Evolutionary conservation across 1,140 invertebrate species (phyloP), one percentile per base, ranked within the genome.

Genomic region (Battus philenor): DNA sequence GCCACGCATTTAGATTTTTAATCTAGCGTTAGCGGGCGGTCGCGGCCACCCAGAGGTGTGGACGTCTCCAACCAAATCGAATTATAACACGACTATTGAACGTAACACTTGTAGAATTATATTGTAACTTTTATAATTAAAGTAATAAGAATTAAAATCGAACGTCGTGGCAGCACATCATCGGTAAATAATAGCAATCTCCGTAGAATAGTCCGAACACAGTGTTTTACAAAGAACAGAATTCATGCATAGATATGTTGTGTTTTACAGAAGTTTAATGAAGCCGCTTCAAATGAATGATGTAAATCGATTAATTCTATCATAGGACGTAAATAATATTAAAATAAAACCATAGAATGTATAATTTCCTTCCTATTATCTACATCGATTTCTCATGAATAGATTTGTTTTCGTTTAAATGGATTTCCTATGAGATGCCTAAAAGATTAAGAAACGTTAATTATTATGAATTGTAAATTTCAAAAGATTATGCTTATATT

Each of bases 21-120:
- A 70, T 73, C 59, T 64, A 55, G 48, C 58, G 68, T 59, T 78
- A 66, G 77, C 72, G 70, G 77, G 77, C 58, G 73, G 56, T 64
- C 73, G 52, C 59, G 68, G 67, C 76, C 77, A 82, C 73, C 77
- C 77, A 79, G 58, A 77, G 75, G 71, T 79, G 75, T 82, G 71
- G 73, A 79, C 68, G 74, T 67, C 62, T 68, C 52, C 38, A 54
- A 70, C 68, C 54, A 77, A 76, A 77, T 72, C 71, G 60, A 77
- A 75, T 75, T 70, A 75, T 59, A 68, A 56, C 55, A 55, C 32
- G 29, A 61, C 50, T 50, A 45, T 20, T 49, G 46, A 13, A 39
- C 20, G 10, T 20, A 44, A 43, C 11, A 16, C 22, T 50, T 29
- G 20, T 16, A 24, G 5, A 10, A 11, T 13, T 7, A 36, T n/a